Evolutionary conservation across 1,140 invertebrate species (phyloP), one percentile per base, ranked within the genome.

Genomic region (Trichoplusia ni): DNA sequence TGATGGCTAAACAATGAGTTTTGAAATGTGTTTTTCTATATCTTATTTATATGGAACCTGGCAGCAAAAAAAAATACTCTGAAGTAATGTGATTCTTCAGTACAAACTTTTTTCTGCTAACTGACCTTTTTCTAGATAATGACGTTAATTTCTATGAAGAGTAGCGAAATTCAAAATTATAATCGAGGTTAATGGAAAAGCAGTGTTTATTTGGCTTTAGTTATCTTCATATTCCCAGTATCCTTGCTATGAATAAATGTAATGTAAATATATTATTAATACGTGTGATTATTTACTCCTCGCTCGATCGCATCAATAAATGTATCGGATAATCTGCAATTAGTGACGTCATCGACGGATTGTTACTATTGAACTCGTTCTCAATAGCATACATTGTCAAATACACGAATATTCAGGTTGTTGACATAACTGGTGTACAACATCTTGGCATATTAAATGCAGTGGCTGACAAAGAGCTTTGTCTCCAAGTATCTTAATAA

Each of bases 301-400:
- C 13, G 54, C 64, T 60, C 65, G 62, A 69, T 69, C 54, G 40
- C 18, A 38, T 56, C 58, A 29, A 69, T 69, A 46, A 64, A 59
- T 64, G 46, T 51, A 53, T 63, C 49, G 56, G 61, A 69, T 69
- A 59, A 69, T 59, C 38, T 56, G 61, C 46, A 62, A 69, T 69
- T 69, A 69, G 61, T 11, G 40, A 31, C 14, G 13, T 40, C n/a
- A 46, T 49, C n/a, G 16, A 46, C 64, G 11, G 11, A 9, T 31
- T 21, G 23, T 18, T 4, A 1, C 3, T 16, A 29, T 9, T 38
- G 31, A 19, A 5, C 18, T 8, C 27, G 35, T 53, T 49, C 18
- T 60, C 56, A 61, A 67, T 61, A 27, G n/a, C 11, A 33, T 27
- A 51, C 31, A 51, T 35, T 51, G 18, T 51, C 47, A 54, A 38